A percentile compares a stretch with the other conserved stretches of the same genome.
These are phyloP conservation scores for Corticium candelabrum DNA, from an alignment of 37 sponge, comb jelly and placozoan species.

Conservation along the genomic window DNA sequence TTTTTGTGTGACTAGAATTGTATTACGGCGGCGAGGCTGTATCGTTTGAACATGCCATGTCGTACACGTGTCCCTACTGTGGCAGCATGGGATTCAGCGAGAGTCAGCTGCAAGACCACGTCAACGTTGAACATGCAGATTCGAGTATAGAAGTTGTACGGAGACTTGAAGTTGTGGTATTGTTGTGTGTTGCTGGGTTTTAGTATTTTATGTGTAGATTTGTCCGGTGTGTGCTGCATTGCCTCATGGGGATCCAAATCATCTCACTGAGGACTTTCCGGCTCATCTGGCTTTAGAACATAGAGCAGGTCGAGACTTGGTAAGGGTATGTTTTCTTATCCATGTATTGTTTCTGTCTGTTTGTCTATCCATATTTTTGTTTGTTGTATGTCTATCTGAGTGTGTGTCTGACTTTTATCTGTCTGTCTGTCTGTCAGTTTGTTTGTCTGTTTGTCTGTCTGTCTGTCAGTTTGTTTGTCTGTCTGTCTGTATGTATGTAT, in stretches of 20 bases:
- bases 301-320: conserved; percentile 19
- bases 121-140: conserved; percentile 58
- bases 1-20: no score
- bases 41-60: conserved; percentile 46
- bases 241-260: conserved; percentile 70
- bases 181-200: neutral
- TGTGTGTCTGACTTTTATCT: no score
- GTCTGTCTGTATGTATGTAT: no score
- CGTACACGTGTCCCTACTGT: conserved; percentile 85
- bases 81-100: conserved; percentile 69
- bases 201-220: conserved; percentile 26
- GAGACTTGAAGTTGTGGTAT: neutral
- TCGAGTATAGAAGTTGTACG: conserved; percentile 18
- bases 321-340: conserved; percentile 24
- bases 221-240: conserved; percentile 83
- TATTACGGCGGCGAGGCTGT: conserved; percentile 69
- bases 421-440: no score
- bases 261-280: conserved; percentile 60
- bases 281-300: conserved; percentile 81
- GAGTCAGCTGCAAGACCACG: conserved; percentile 61
- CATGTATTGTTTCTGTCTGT: conserved; percentile 25
- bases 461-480: no score
- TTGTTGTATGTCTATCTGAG: neutral
- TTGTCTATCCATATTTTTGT: neutral
- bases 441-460: no score